phyloP scores from a whole-genome alignment of 2,888 invertebrate genomes.

The Philonicus albiceps region DNA sequence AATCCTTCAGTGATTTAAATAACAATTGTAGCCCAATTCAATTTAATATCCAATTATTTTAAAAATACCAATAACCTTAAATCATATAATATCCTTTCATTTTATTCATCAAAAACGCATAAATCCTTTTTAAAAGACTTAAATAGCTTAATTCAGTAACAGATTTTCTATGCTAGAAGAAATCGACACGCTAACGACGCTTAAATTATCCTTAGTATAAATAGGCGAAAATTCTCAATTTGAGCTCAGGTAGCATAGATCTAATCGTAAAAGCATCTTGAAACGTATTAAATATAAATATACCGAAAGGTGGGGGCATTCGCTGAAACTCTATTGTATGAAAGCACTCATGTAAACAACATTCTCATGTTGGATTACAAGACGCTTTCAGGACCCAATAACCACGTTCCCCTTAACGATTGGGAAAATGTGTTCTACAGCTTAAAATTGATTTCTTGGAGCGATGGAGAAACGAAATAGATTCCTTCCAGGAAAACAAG shows the following conservation, averaged over 20 bases:
- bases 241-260: background rate
- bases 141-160: background rate
- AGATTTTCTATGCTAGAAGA: background rate
- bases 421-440: slow-evolving; percentile 4
- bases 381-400: slow-evolving; percentile 11
- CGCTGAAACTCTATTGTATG: background rate
- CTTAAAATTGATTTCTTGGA: slow-evolving; percentile 14
- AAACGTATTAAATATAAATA: background rate
- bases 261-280: background rate
- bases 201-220: background rate
- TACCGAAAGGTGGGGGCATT: background rate
- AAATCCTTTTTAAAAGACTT: background rate
- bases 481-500: slow-evolving; percentile 17
- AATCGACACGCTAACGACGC: background rate
- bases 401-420: background rate
- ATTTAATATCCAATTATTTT: too few species aligned
- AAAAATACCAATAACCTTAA: background rate
- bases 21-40: too few species aligned
- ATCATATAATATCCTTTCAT: too few species aligned
- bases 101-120: too few species aligned
- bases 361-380: background rate
- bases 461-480: background rate
- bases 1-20: too few species aligned
- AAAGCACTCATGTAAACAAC: slow-evolving; percentile 6
- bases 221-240: background rate